Conservation (phyloP, 2,113 vertebrate genomes). For the Sturnus vulgaris region DNA sequence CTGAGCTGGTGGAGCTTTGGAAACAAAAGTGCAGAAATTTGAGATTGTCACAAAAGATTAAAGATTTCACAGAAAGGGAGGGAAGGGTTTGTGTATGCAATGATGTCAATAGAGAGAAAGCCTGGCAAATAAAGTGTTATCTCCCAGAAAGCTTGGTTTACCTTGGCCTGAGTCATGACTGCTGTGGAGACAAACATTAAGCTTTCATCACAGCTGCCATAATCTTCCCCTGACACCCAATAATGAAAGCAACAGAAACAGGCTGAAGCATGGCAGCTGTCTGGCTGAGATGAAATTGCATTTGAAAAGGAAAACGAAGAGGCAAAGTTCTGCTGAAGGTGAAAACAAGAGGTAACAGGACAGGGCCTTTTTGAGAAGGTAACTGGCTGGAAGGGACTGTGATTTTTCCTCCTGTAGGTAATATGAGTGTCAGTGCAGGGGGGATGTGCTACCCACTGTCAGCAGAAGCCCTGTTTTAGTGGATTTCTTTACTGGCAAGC, state of each 20-base stretch:
- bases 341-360: not conserved
- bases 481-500: not conserved
- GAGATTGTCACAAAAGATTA: not conserved
- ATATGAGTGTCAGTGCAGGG: not conserved
- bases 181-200: not conserved
- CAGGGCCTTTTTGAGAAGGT: not conserved
- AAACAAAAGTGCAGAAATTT: not conserved
- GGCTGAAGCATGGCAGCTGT: not conserved
- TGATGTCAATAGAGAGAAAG: not conserved
- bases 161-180: not conserved
- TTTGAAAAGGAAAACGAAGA: not conserved
- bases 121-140: not conserved
- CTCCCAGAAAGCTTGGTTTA: not conserved
- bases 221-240: not conserved
- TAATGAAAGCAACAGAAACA: conserved; percentile 3
- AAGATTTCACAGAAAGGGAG: not conserved
- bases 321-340: not conserved
- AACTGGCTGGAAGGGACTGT: not conserved
- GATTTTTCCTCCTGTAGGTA: not conserved
- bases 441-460: not conserved
- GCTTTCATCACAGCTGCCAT: conserved; percentile 11
- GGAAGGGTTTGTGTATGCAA: not conserved
- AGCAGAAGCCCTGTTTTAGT: not conserved
- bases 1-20: not conserved
- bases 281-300: not conserved